Evolutionary conservation across 2,113 vertebrate species (phyloP).

Genomic region (Colossoma macropomum): DNA sequence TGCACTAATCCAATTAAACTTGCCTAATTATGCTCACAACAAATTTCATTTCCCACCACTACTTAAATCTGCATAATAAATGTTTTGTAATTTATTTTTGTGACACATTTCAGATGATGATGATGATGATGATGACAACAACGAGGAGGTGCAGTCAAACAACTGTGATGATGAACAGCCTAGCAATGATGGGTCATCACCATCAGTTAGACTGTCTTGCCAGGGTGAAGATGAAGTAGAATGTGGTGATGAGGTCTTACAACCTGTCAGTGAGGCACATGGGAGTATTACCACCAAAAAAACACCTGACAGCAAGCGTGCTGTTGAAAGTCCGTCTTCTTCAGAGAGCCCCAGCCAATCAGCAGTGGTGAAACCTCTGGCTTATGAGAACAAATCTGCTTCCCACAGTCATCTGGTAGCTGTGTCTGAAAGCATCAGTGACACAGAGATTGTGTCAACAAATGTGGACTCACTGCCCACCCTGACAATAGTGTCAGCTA

Average conservation of each 20-base stretch:
- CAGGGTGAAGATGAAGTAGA: constrained; percentile 43
- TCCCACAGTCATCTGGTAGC: constrained; percentile 55
- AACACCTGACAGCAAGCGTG: constrained; percentile 32
- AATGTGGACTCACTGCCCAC: constrained; percentile 1
- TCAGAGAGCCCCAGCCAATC: constrained; percentile 70
- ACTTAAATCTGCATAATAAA: neutral
- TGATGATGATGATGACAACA: constrained; percentile 43
- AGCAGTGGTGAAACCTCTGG: constrained; percentile 29
- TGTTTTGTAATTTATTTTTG: neutral
- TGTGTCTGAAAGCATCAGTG: constrained; percentile 9
- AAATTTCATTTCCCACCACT: no score
- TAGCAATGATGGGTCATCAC: constrained; percentile 26
- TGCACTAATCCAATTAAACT: no score
- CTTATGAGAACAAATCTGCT: constrained; percentile 21
- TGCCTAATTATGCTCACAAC: no score
- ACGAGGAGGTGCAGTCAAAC: constrained; percentile 29
- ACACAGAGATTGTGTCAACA: neutral
- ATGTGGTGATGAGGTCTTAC: constrained; percentile 44
- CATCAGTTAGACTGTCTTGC: constrained; percentile 25
- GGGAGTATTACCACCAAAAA: constrained; percentile 47
- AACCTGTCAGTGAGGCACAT: constrained; percentile 46
- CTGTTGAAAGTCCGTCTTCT: constrained; percentile 56
- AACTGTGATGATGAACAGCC: constrained; percentile 43
- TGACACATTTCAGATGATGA: constrained; percentile 61
- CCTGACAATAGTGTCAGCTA: constrained; percentile 55